A percentile compares a stretch with the other conserved stretches of the same genome.
phyloP scores from a whole-genome alignment of 2,888 invertebrate genomes.

The Stegana nigrithorax region DNA sequence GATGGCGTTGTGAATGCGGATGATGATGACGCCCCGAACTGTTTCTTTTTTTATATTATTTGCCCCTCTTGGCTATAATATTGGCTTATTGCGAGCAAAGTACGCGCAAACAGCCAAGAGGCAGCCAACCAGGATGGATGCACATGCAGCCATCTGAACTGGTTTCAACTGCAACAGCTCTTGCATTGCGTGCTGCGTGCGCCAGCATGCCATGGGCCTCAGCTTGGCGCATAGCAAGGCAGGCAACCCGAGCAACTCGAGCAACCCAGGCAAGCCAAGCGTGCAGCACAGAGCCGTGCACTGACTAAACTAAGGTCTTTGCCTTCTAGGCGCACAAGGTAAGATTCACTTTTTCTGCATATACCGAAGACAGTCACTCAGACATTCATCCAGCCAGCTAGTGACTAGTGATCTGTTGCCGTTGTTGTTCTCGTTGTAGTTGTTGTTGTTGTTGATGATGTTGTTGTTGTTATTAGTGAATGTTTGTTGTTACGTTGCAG shows the following conservation, averaged over 20 bases:
- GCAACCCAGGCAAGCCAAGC: too few species aligned
- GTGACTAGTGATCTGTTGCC: too few species aligned
- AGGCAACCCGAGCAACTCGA: too few species aligned
- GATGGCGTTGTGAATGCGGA: constrained; percentile 11
- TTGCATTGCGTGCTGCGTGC: constrained; percentile 15
- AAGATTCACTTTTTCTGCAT: constrained; percentile 63
- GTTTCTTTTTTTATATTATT: too few species aligned
- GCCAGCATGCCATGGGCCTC: neutral
- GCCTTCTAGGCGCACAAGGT: neutral
- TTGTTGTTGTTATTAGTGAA: neutral
- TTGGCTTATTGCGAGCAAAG: neutral
- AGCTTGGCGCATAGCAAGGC: too few species aligned
- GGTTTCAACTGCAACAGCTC: constrained; percentile 30
- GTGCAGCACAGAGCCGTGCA: neutral
- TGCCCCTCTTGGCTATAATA: constrained; percentile 15
- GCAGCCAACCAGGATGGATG: neutral
- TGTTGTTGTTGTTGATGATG: constrained; percentile 1
- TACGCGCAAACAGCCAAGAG: neutral
- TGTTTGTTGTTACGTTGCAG: too few species aligned
- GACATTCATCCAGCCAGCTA: too few species aligned
- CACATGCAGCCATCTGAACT: constrained; percentile 27
- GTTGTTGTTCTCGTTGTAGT: neutral
- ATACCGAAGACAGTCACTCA: too few species aligned
- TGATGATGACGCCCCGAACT: too few species aligned
- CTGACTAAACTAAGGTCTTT: constrained; percentile 13